Percentiles rank a stretch among this genome's conserved stretches.
These are phyloP conservation scores for Enteromius anoplus DNA, from an alignment of 2,797 vertebrate species.

Conservation along the genomic window DNA sequence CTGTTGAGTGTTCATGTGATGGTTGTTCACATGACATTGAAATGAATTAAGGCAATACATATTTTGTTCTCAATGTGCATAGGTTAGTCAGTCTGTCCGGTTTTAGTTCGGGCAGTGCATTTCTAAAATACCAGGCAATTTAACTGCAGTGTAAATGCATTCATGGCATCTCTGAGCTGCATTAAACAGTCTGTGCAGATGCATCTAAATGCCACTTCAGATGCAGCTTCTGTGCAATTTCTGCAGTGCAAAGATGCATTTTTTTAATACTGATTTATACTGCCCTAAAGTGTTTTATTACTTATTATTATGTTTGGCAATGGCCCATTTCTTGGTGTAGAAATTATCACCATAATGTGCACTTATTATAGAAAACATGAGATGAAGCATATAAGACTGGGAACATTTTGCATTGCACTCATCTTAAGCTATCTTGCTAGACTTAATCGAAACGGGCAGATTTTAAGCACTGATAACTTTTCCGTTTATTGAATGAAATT, in stretches of 20 bases:
- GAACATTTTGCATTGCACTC: not conserved
- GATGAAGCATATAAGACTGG: not conserved
- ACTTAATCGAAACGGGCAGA: not conserved
- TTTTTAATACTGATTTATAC: not conserved
- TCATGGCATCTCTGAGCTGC: not conserved
- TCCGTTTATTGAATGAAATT: not conserved
- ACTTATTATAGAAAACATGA: not conserved
- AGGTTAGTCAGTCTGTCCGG: not conserved
- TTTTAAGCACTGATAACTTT: too few relatives aligned
- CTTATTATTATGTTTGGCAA: too few relatives aligned
- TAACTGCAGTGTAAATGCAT: not conserved
- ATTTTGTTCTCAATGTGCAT: not conserved
- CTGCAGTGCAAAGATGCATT: not conserved
- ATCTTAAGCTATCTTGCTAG: not conserved
- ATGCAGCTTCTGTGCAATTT: not conserved
- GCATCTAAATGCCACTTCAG: not conserved
- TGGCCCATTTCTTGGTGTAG: not conserved
- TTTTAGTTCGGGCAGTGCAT: not conserved
- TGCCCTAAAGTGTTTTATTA: not conserved
- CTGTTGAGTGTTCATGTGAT: not conserved
- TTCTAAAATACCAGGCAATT: not conserved
- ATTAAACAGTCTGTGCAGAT: not conserved
- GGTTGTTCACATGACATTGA: not conserved
- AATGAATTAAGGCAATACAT: not conserved
- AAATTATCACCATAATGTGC: not conserved